Evolutionary conservation across 2,797 vertebrate genomes (phyloP).

Genomic region (Oreonectes daqikongensis): DNA sequence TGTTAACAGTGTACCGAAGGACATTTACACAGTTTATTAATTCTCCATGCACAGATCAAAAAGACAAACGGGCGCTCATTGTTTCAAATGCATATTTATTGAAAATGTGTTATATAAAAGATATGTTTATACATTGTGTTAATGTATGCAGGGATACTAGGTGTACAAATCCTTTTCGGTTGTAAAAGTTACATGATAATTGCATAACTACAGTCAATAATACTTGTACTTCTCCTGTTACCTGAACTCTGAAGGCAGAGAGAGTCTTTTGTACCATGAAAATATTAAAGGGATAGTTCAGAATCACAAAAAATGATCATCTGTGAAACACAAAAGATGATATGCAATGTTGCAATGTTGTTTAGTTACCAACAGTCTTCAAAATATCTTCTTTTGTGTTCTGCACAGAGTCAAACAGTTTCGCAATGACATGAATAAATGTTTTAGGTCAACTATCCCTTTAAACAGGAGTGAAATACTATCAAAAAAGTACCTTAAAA

Average conservation of each 20-base stretch:
- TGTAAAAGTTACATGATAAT: slow-evolving; percentile 35
- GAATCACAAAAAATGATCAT: too few species aligned
- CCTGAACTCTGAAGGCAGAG: slow-evolving; percentile 42
- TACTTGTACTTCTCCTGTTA: slow-evolving; percentile 26
- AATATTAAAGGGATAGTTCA: neutral
- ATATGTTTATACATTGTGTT: slow-evolving; percentile 36
- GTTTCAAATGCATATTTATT: slow-evolving; percentile 73
- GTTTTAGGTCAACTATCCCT: neutral
- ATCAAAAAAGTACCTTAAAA: slow-evolving; percentile 11
- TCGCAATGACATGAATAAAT: neutral
- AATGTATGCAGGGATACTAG: slow-evolving; percentile 33
- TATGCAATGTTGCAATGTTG: too few species aligned
- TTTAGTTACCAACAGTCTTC: too few species aligned
- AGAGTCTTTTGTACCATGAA: slow-evolving; percentile 47
- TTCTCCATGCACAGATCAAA: slow-evolving; percentile 64
- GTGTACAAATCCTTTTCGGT: slow-evolving; percentile 29
- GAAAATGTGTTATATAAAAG: slow-evolving; percentile 69
- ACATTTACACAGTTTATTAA: slow-evolving; percentile 63
- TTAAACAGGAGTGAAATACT: slow-evolving; percentile 8
- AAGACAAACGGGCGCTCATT: slow-evolving; percentile 39
- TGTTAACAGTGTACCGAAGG: slow-evolving; percentile 70
- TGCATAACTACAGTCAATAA: slow-evolving; percentile 27
- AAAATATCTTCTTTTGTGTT: too few species aligned
- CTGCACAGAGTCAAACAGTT: too few species aligned
- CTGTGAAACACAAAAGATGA: too few species aligned